Evolutionary conservation across 2,888 invertebrate genomes (phyloP).

Genomic region (Lasioglossum malachurum): DNA sequence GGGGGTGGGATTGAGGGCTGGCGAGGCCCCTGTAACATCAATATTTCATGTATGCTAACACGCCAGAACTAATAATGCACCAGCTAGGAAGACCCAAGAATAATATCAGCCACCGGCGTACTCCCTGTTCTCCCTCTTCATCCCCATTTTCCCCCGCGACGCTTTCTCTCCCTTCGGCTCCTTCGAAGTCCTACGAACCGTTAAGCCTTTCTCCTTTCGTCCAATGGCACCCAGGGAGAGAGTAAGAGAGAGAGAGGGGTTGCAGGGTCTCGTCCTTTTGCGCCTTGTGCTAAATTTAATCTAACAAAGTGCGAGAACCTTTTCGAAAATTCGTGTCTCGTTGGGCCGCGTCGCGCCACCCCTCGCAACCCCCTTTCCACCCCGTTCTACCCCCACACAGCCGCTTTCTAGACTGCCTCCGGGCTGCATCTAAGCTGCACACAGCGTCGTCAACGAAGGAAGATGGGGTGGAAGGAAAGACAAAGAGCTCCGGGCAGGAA

Average conservation of each 20-base stretch:
- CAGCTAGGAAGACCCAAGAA: conserved; percentile 83
- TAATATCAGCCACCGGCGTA: conserved; percentile 81
- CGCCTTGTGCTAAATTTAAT: conserved; percentile 75
- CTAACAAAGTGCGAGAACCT: conserved; percentile 70
- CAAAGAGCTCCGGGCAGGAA: conserved; percentile 48
- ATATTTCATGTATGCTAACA: conserved; percentile 85
- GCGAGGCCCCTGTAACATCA: conserved; percentile 81
- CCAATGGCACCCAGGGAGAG: neutral
- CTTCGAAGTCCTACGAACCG: conserved; percentile 20
- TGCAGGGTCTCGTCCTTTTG: conserved; percentile 36
- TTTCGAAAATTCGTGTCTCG: conserved; percentile 73
- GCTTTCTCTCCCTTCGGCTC: conserved; percentile 29
- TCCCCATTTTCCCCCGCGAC: conserved; percentile 35
- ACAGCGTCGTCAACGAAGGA: conserved; percentile 24
- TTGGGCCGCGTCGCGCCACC: conserved; percentile 25
- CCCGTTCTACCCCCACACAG: neutral
- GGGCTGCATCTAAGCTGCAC: conserved; percentile 44
- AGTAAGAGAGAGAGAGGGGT: neutral
- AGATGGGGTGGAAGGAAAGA: conserved; percentile 86
- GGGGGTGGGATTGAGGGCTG: conserved; percentile 31
- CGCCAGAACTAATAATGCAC: conserved; percentile 85
- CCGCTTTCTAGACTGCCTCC: conserved; percentile 3
- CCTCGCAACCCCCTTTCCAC: neutral
- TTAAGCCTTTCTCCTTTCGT: conserved; percentile 36
- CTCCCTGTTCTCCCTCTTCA: conserved; percentile 56